Conservation (phyloP, 37 sponge, comb jelly and placozoan species). For the Spongilla lacustris region DNA sequence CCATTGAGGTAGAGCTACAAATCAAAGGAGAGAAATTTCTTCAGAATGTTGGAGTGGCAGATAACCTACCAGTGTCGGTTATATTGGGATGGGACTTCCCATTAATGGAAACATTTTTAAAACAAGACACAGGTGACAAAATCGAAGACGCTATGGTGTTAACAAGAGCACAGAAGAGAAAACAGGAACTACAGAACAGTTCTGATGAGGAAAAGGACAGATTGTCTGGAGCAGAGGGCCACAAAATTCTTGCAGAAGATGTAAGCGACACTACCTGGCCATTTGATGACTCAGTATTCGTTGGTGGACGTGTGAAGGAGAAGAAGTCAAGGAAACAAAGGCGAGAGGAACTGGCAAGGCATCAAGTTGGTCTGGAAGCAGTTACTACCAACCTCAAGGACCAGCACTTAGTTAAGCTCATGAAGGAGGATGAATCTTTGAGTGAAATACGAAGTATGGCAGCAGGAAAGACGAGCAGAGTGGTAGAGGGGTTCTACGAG, state of each 20-base stretch:
- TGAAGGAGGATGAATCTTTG: background rate
- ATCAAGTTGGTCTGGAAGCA: background rate
- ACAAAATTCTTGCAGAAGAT: background rate
- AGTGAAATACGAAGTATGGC: background rate
- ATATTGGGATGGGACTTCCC: slow-evolving; percentile 50
- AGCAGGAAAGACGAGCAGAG: background rate
- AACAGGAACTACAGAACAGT: background rate
- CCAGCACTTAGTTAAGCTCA: background rate
- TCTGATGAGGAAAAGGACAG: background rate
- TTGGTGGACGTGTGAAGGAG: background rate
- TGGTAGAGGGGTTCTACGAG: background rate
- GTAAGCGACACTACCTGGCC: background rate
- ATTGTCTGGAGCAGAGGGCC: slow-evolving; percentile 9
- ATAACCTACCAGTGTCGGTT: slow-evolving; percentile 26
- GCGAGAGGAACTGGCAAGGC: background rate
- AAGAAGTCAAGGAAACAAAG: background rate
- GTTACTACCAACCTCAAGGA: slow-evolving; percentile 1
- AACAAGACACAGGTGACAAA: background rate
- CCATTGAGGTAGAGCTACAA: slow-evolving; percentile 18
- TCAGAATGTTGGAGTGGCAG: slow-evolving; percentile 26
- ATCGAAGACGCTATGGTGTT: slow-evolving; percentile 6
- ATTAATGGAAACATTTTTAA: background rate
- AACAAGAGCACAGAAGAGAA: slow-evolving; percentile 16
- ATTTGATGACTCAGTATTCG: background rate
- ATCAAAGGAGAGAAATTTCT: background rate